A percentile compares a stretch with the other conserved stretches of the same genome.
Evolutionary conservation across 2,797 vertebrate genomes (phyloP).

Genomic region (Paedocypris micromegethes): DNA sequence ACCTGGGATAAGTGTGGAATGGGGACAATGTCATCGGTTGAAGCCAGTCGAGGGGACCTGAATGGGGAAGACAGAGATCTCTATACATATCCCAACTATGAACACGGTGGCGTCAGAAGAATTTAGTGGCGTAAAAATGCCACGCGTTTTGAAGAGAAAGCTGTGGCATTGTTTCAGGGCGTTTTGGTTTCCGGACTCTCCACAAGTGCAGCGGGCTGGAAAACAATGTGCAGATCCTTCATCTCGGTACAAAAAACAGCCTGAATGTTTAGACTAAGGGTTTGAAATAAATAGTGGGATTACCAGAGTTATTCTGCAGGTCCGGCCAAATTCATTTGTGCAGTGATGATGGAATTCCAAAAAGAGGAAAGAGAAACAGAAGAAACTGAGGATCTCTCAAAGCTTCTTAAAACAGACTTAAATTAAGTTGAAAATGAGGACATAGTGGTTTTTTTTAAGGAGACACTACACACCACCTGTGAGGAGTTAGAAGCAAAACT

Average conservation of each 20-base stretch:
- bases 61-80: slow-evolving; percentile 1
- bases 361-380: slow-evolving; percentile 16
- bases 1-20: slow-evolving; percentile 46
- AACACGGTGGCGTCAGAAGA: not conserved
- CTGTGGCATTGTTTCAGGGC: too few relatives aligned
- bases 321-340: not conserved
- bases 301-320: not conserved
- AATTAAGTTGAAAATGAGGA: slow-evolving; percentile 24
- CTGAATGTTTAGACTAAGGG: not conserved
- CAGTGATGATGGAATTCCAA: slow-evolving; percentile 3
- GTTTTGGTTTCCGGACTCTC: too few relatives aligned
- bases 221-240: not conserved
- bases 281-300: slow-evolving; percentile 3
- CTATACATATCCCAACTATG: not conserved
- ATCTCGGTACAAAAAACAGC: not conserved
- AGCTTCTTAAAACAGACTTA: slow-evolving; percentile 19
- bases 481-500: not conserved
- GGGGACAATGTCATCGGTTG: slow-evolving; percentile 47
- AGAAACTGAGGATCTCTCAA: slow-evolving; percentile 15
- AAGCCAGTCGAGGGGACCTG: slow-evolving; percentile 25
- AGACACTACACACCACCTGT: not conserved
- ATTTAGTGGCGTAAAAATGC: not conserved
- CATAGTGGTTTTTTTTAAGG: slow-evolving; percentile 1
- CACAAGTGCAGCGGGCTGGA: too few relatives aligned
- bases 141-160: too few relatives aligned